Conservation (phyloP, 2,797 vertebrate species). For the Cossypha niveicapilla region DNA sequence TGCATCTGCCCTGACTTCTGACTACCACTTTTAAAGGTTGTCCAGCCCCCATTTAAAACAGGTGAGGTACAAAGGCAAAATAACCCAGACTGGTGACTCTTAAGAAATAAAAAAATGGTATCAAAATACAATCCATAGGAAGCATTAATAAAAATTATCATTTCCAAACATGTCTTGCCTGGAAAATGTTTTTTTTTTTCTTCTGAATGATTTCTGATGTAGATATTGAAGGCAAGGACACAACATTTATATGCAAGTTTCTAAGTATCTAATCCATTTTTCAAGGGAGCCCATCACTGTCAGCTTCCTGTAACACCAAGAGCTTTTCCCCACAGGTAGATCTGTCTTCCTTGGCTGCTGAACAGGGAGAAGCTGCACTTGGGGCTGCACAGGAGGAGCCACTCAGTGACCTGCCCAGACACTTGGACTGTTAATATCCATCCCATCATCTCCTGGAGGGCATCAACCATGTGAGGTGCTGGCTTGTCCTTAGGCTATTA, state of each 20-base stretch:
- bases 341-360: background rate
- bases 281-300: background rate
- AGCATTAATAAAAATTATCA: background rate
- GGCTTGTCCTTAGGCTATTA: background rate
- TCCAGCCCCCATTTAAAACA: background rate
- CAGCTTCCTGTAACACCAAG: background rate
- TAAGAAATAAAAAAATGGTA: background rate
- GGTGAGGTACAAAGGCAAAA: background rate
- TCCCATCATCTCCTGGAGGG: background rate
- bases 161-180: background rate
- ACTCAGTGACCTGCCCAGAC: background rate
- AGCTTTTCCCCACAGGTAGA: background rate
- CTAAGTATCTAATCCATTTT: background rate
- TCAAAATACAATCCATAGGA: background rate
- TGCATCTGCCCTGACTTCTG: background rate
- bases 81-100: background rate
- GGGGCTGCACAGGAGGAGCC: background rate
- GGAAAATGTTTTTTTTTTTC: background rate
- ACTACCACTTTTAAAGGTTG: fast-evolving
- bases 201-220: background rate
- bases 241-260: background rate
- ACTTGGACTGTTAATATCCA: background rate
- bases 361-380: background rate
- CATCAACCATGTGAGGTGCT: background rate
- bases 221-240: background rate